phyloP scores from a whole-genome alignment of 2,888 invertebrate species.

The Thymelicus sylvestris region DNA sequence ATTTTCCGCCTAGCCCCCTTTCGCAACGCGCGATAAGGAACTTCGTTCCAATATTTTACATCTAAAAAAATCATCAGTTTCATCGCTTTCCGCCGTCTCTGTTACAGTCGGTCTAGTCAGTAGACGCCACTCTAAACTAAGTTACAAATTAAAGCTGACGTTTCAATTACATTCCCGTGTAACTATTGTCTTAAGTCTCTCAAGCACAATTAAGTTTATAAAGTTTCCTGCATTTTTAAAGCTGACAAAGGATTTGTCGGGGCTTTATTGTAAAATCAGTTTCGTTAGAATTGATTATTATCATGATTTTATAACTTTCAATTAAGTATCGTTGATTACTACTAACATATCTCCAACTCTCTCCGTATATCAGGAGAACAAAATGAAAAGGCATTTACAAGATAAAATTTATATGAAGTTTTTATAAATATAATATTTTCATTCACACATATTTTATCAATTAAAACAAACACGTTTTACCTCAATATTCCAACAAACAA shows the following conservation, averaged over 20 bases:
- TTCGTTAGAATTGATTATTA: background rate
- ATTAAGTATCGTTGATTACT: too few relatives aligned
- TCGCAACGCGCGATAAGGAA: too few relatives aligned
- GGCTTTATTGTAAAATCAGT: slow-evolving; percentile 17
- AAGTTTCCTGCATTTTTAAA: slow-evolving; percentile 28
- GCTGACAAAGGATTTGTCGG: slow-evolving; percentile 24
- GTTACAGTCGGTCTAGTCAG: background rate
- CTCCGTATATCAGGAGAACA: too few relatives aligned
- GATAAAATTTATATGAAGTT: too few relatives aligned
- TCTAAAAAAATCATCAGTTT: background rate
- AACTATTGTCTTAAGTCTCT: slow-evolving; percentile 54
- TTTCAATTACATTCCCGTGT: slow-evolving; percentile 82
- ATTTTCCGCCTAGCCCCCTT: too few relatives aligned
- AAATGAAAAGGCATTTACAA: background rate
- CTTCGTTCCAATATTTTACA: too few relatives aligned
- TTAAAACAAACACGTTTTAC: slow-evolving; percentile 31
- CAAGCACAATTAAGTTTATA: slow-evolving; percentile 23
- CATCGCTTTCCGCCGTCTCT: background rate
- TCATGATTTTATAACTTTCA: too few relatives aligned
- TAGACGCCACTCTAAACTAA: slow-evolving; percentile 58
- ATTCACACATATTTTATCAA: slow-evolving; percentile 25
- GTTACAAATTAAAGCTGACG: slow-evolving; percentile 75
- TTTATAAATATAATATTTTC: background rate
- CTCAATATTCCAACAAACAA: slow-evolving; percentile 26
- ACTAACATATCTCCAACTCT: too few relatives aligned